Evolutionary conservation across 1,140 invertebrate genomes (phyloP).

Genomic region (Linepithema humile): DNA sequence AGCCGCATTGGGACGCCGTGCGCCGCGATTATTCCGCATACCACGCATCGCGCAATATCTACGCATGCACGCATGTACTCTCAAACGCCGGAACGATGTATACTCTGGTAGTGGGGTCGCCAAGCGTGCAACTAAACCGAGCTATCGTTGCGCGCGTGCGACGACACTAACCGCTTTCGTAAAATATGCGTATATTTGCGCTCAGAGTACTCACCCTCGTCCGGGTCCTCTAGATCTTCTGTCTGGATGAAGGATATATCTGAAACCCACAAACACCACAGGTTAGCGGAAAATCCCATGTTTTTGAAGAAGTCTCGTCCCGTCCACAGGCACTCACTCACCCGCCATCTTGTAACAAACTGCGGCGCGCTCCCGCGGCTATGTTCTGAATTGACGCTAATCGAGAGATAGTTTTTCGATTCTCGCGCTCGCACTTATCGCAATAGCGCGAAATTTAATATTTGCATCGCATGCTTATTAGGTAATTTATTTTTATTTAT

Average conservation of each 20-base stretch:
- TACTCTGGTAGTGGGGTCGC: constrained; percentile 48
- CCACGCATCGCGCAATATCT: constrained; percentile 37
- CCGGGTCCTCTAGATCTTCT: constrained; percentile 76
- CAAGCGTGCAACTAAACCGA: constrained; percentile 51
- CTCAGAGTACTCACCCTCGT: constrained; percentile 77
- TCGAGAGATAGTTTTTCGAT: constrained; percentile 56
- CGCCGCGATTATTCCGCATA: not conserved
- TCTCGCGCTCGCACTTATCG: not conserved
- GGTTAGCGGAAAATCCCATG: constrained; percentile 80
- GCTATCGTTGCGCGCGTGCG: constrained; percentile 28
- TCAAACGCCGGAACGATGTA: not conserved
- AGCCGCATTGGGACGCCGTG: constrained; percentile 2
- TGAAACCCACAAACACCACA: constrained; percentile 83
- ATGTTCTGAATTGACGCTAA: constrained; percentile 45
- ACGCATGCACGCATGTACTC: constrained; percentile 51
- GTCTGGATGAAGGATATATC: constrained; percentile 81
- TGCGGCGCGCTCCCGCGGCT: constrained; percentile 77
- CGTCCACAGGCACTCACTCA: constrained; percentile 83
- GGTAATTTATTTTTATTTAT: too few relatives aligned
- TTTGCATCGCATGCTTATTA: not conserved
- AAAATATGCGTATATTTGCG: not conserved
- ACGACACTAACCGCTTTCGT: not conserved
- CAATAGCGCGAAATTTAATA: constrained; percentile 51
- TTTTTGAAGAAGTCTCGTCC: constrained; percentile 76
- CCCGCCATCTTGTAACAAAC: constrained; percentile 85